These are phyloP conservation scores for Carterocephalus palaemon DNA, from an alignment of 2,888 invertebrate genomes.

Conservation along the genomic window DNA sequence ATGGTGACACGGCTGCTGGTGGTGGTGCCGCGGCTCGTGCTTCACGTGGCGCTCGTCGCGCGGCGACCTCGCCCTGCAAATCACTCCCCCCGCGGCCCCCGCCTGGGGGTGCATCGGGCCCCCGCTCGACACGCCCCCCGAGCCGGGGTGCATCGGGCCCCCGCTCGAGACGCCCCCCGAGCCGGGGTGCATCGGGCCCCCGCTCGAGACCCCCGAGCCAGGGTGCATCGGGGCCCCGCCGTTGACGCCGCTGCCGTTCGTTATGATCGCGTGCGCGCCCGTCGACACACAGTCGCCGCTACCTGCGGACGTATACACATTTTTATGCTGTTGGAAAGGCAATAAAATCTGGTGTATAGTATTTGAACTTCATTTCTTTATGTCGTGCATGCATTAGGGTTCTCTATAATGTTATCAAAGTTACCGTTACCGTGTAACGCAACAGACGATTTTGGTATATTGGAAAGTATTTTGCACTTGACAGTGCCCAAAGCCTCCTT, in stretches of 20 bases:
- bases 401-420: no score
- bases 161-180: conserved; percentile 26
- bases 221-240: conserved; percentile 17
- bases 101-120: conserved; percentile 17
- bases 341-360: no score
- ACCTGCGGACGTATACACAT: conserved; percentile 35
- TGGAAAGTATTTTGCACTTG: no score
- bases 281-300: conserved; percentile 42
- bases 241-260: conserved; percentile 23
- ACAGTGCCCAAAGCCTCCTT: no score
- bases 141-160: no score
- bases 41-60: conserved; percentile 71
- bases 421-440: no score
- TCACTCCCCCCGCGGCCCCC: conserved; percentile 46
- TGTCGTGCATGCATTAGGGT: no score
- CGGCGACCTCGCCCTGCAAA: conserved; percentile 66
- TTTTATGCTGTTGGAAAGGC: no score
- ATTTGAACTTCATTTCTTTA: no score
- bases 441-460: no score
- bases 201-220: conserved; percentile 35
- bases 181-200: conserved; percentile 33
- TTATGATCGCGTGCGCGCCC: conserved; percentile 19
- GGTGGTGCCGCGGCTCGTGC: conserved; percentile 53
- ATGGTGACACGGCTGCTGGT: conserved; percentile 36
- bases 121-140: conserved; percentile 28